Evolutionary conservation across 2,888 invertebrate genomes (phyloP), one percentile per base, ranked within the genome.

Genomic region (Pandemis cinnamomeana): DNA sequence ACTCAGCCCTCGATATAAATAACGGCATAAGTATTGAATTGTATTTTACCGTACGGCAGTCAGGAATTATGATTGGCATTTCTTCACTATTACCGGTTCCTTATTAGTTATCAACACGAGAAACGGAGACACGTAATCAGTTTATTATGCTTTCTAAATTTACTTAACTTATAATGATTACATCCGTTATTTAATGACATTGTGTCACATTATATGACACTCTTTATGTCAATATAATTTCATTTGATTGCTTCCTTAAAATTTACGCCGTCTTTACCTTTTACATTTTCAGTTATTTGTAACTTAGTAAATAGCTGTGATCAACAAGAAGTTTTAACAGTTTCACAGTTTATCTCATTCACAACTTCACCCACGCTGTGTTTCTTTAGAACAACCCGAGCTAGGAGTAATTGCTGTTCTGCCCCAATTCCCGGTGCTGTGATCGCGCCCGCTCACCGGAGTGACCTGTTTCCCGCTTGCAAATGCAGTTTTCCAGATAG

Each of bases 401-500:
- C 27, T 10, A 3, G 2, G 86, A 89, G 88, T 90, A 89, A 91
- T 90, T 90, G 88, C 87, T 84, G 84, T 85, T 86, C 84, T 87
- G 90, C 87, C 89, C 91, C 83, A 90, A 88, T 91, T 91, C 87
- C 87, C 83, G 82, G 80, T 82, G 80, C 80, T 75, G 58, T 73
- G 77, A 71, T 75, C 73, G 72, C 72, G 77, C 71, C 77, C 77
- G 78, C 76, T 77, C 72, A 64, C 75, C 75, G 73, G 75, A 68
- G 76, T 79, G 80, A 78, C 81, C 80, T 78, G 85, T 81, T 87
- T 87, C 82, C 81, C 78, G 62, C 63, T 51, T 71, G 68, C 66
- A 62, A 73, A 67, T 74, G 74, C 74, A 73, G 44, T 71, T 55
- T 71, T 60, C 60, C 69, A 60, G 69, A 64, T 74, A 74, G 66